A percentile compares a stretch with the other conserved stretches of the same genome.
These are phyloP conservation scores for Xiphorhynchus erythropygius DNA, from an alignment of 2,797 vertebrate genomes.

Conservation along the genomic window DNA sequence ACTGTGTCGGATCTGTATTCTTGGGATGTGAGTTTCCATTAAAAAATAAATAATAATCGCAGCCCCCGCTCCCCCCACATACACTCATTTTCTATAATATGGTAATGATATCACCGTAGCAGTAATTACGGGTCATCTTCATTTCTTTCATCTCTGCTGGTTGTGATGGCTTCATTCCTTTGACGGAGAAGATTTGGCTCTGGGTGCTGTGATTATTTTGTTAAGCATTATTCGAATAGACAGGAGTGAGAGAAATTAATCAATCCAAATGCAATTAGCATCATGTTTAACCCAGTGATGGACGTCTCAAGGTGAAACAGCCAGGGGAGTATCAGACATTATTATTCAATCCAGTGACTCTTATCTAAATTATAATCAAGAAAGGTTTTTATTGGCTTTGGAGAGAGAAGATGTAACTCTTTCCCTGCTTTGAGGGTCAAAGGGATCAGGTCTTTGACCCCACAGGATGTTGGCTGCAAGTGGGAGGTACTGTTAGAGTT, in stretches of 20 bases:
- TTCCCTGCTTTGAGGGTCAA: conserved; percentile 72
- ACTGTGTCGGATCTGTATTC: conserved; percentile 74
- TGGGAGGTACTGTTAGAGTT: not conserved
- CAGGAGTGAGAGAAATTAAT: conserved; percentile 93
- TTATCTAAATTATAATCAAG: conserved; percentile 86
- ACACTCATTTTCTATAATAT: conserved; percentile 83
- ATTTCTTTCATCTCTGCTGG: conserved; percentile 88
- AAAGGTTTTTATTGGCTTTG: conserved; percentile 87
- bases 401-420: conserved; percentile 73
- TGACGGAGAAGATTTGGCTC: conserved; percentile 81
- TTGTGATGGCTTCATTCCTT: conserved; percentile 88
- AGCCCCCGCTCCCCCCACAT: conserved; percentile 55
- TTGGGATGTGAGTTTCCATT: conserved; percentile 72
- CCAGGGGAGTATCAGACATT: conserved; percentile 85
- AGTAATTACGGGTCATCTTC: conserved; percentile 87
- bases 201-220: conserved; percentile 89
- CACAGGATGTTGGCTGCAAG: not conserved
- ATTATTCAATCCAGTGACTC: conserved; percentile 88
- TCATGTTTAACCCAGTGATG: conserved; percentile 96
- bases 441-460: conserved; percentile 46
- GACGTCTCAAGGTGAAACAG: conserved; percentile 94
- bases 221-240: conserved; percentile 94
- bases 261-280: conserved; percentile 96
- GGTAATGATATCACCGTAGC: conserved; percentile 82
- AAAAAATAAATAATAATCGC: conserved; percentile 79